Base-by-base conservation (phyloP, 92 coral and sea anemone genomes). In the Epizoanthus scotinus region DNA sequence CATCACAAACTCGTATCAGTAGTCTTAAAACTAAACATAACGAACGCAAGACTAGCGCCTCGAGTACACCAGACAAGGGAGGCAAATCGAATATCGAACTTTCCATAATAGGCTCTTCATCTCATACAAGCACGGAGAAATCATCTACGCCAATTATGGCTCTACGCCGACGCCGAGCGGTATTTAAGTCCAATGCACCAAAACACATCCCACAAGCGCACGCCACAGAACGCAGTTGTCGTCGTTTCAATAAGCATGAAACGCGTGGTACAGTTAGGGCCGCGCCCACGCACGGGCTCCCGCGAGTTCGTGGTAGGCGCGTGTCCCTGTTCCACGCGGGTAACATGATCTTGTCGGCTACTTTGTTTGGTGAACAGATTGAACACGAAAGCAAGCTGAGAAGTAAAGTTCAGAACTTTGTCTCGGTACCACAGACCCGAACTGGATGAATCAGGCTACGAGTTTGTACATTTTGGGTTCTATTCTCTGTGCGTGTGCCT, bases 271-370 rank as follows among this genome's bases (percentile, higher is more conserved):
- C 69, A 38, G 19, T 54, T 14, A 22, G 28, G 49, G 8, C 21
- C 15, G 36, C 57, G 49, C 19, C 21, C 15, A 22, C 57, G 21
- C 24, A 63, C 13, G 67, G 68, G 68, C 22, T 75, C 9, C 67
- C 58, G 19, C 60, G 38, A n/a, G 81, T 75, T 18, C 69, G 55
- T 49, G 81, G 81, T 5, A 75, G 59, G 81, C 81, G 81, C 10
- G 55, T 75, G 36, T 75, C 81, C 54, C n/a, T 75, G 20, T 75
- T 55, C 57, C 68, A 75, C 24, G 57, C 56, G 10, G 36, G 56
- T 19, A 75, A 34, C 24, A 59, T 75, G 81, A 59, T 24, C 3
- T n/a, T 59, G 56, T 58, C 68, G 7, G 81, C 81, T 58, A 22
- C 68, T 3, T 56, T 75, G 0, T 40, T 59, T n/a, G 54, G 68